Conservation (phyloP, 2,113 vertebrate genomes). For the Bolborhynchus lineola region DNA sequence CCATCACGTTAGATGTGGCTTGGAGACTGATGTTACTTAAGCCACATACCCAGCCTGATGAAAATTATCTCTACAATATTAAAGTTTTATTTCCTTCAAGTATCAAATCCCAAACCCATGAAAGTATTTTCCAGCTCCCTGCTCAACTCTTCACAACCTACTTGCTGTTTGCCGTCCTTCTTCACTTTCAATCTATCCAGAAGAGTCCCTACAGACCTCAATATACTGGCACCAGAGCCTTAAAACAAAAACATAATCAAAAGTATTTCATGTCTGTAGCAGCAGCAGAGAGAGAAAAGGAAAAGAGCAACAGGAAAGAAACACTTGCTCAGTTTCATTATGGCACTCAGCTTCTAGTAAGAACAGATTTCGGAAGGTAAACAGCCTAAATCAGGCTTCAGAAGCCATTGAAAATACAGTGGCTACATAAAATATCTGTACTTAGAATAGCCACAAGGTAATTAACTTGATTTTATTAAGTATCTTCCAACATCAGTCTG, state of each 20-base stretch:
- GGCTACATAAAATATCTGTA: background rate
- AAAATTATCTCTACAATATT: background rate
- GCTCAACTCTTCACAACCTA: background rate
- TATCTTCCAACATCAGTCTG: background rate
- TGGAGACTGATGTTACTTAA: background rate
- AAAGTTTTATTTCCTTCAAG: slow-evolving; percentile 24
- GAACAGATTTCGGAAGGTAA: background rate
- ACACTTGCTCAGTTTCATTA: background rate
- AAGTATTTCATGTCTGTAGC: background rate
- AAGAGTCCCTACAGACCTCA: background rate
- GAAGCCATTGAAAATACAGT: background rate
- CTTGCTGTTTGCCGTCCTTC: background rate
- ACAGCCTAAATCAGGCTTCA: background rate
- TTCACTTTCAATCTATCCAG: background rate
- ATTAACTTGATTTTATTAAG: background rate
- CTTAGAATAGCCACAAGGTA: background rate
- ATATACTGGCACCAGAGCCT: background rate
- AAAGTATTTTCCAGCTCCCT: slow-evolving; percentile 21
- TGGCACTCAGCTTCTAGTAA: background rate
- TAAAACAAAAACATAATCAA: background rate
- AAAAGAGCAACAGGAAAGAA: background rate
- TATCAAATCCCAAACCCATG: slow-evolving; percentile 1
- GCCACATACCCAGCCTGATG: background rate
- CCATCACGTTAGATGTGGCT: background rate
- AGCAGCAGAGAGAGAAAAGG: background rate